These are phyloP conservation scores for Dendrophyllia cribrosa DNA, from an alignment of 64 coral and sea anemone species.

Conservation along the genomic window DNA sequence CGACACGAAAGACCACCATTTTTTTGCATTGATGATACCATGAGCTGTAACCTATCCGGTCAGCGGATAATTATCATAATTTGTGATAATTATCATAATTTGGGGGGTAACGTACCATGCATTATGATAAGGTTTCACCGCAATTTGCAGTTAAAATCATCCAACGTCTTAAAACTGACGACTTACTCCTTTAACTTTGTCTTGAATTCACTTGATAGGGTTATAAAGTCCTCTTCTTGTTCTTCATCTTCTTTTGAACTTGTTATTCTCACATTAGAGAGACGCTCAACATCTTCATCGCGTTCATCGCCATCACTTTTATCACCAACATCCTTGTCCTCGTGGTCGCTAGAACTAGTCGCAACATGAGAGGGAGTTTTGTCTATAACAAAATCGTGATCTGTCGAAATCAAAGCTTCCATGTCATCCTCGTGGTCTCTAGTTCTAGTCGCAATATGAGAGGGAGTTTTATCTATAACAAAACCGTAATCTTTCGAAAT, in stretches of 20 bases:
- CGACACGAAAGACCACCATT: too few relatives aligned
- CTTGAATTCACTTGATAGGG: conserved; percentile 15
- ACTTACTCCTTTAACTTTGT: conserved; percentile 15
- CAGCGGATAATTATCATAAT: too few relatives aligned
- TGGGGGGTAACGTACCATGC: too few relatives aligned
- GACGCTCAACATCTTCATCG: background rate
- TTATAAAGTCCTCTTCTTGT: conserved; percentile 51
- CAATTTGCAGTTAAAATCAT: background rate
- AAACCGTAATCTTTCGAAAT: background rate
- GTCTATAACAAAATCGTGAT: too few relatives aligned
- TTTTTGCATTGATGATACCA: too few relatives aligned
- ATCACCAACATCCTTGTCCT: background rate
- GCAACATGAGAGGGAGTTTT: background rate
- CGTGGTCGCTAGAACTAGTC: background rate
- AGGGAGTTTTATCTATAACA: background rate
- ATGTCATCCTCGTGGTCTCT: background rate
- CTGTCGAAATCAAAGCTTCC: background rate
- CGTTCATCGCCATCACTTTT: background rate
- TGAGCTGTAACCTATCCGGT: too few relatives aligned
- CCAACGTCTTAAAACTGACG: background rate
- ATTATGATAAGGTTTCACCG: too few relatives aligned
- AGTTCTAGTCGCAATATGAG: background rate
- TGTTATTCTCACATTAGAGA: conserved; percentile 1
- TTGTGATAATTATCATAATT: too few relatives aligned
- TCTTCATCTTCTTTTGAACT: conserved; percentile 24